A percentile compares a stretch with the other conserved stretches of the same genome.
Evolutionary conservation across 2,113 vertebrate species (phyloP).

Genomic region (Rhinoderma darwinii): DNA sequence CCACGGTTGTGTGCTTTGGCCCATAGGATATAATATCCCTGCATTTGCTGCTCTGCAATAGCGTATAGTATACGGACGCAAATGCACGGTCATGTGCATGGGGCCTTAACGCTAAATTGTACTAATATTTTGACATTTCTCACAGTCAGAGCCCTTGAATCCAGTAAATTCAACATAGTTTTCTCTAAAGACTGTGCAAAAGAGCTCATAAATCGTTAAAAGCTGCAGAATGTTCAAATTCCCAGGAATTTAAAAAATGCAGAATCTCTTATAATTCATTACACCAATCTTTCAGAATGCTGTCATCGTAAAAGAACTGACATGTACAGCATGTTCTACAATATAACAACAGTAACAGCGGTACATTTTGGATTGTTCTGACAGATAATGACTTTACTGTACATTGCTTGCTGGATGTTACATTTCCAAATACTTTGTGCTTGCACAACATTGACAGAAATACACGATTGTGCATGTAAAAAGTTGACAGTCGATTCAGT

Average conservation of each 20-base stretch:
- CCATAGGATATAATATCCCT: too few relatives aligned
- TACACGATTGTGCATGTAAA: neutral
- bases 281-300: neutral
- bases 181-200: neutral
- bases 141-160: neutral
- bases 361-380: neutral
- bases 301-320: neutral
- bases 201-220: neutral
- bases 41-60: too few relatives aligned
- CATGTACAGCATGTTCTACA: too few relatives aligned
- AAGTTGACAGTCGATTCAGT: too few relatives aligned
- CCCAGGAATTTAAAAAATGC: neutral
- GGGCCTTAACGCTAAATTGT: too few relatives aligned
- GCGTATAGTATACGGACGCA: too few relatives aligned
- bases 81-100: too few relatives aligned
- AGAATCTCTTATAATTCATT: neutral
- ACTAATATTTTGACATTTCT: too few relatives aligned
- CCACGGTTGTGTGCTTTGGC: too few relatives aligned
- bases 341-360: neutral
- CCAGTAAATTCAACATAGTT: neutral
- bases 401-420: neutral
- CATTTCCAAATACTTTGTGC: neutral
- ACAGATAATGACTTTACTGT: neutral
- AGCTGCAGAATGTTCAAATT: neutral
- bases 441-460: neutral